Conservation (phyloP, 2,797 vertebrate species). For the Todus mexicanus region DNA sequence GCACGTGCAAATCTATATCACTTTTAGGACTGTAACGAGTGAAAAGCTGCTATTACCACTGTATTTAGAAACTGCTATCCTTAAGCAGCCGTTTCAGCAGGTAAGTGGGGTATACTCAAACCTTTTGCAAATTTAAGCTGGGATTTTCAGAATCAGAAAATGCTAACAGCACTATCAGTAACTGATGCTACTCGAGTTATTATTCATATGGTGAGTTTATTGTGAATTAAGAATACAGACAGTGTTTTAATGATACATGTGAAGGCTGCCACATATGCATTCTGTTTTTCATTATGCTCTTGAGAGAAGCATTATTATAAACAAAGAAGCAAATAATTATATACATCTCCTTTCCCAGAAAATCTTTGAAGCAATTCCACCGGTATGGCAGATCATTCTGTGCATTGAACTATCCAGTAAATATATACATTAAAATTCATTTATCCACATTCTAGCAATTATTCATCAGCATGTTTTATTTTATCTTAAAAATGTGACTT, state of each 20-base stretch:
- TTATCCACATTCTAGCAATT: slow-evolving; percentile 26
- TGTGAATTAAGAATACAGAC: slow-evolving; percentile 50
- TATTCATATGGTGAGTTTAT: slow-evolving; percentile 47
- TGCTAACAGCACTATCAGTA: not conserved
- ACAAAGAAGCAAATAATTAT: slow-evolving; percentile 60
- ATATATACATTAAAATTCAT: slow-evolving; percentile 54
- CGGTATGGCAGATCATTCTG: not conserved
- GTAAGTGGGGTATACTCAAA: not conserved
- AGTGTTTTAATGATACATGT: slow-evolving; percentile 31
- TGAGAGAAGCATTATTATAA: slow-evolving; percentile 51
- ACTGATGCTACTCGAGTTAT: not conserved
- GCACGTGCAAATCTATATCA: not conserved
- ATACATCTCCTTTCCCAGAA: slow-evolving; percentile 59
- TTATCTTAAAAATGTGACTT: slow-evolving; percentile 11
- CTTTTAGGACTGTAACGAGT: not conserved
- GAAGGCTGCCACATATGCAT: not conserved
- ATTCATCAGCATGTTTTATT: not conserved
- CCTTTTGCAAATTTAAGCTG: not conserved
- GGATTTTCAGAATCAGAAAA: not conserved
- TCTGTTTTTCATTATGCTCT: not conserved
- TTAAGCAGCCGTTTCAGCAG: not conserved
- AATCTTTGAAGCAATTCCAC: slow-evolving; percentile 23
- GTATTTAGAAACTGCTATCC: not conserved
- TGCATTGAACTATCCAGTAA: slow-evolving; percentile 9
- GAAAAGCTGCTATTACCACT: not conserved